Evolutionary conservation across 1,140 invertebrate species (phyloP).

Genomic region (Magallana ariakensis): DNA sequence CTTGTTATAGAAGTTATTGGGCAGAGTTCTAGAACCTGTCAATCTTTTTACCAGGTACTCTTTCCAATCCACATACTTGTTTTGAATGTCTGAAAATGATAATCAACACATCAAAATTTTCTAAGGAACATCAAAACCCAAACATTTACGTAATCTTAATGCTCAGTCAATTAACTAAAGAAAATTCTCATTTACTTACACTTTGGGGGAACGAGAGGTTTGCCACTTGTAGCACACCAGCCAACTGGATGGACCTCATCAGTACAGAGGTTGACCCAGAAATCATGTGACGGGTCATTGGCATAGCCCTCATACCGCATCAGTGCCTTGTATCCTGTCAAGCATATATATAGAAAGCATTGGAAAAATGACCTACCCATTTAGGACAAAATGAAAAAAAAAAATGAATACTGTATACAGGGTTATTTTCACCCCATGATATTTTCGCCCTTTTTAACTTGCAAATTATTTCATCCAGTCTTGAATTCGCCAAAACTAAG

Average conservation of each 20-base stretch:
- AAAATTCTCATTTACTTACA: slow-evolving; percentile 79
- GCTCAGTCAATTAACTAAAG: no score
- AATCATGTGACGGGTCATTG: slow-evolving; percentile 91
- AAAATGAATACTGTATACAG: no score
- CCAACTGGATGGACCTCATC: slow-evolving; percentile 96
- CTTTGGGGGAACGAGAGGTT: slow-evolving; percentile 95
- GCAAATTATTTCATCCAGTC: no score
- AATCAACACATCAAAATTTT: not conserved
- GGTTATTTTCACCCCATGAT: no score
- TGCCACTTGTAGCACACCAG: slow-evolving; percentile 97
- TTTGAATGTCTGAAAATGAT: slow-evolving; percentile 82
- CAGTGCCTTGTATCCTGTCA: slow-evolving; percentile 91
- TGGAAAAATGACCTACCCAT: no score
- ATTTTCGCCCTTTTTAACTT: no score
- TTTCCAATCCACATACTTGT: slow-evolving; percentile 97
- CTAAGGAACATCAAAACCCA: not conserved
- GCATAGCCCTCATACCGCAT: slow-evolving; percentile 97
- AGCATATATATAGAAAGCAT: not conserved
- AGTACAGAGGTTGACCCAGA: slow-evolving; percentile 96
- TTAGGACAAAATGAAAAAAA: no score
- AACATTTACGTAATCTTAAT: no score
- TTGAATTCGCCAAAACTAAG: no score
- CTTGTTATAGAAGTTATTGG: slow-evolving; percentile 94
- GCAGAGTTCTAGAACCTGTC: slow-evolving; percentile 94
- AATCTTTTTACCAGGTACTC: slow-evolving; percentile 94